Base-by-base conservation (phyloP, 53 echinoderm and acorn worm genomes). In the Holothuria scabra region DNA sequence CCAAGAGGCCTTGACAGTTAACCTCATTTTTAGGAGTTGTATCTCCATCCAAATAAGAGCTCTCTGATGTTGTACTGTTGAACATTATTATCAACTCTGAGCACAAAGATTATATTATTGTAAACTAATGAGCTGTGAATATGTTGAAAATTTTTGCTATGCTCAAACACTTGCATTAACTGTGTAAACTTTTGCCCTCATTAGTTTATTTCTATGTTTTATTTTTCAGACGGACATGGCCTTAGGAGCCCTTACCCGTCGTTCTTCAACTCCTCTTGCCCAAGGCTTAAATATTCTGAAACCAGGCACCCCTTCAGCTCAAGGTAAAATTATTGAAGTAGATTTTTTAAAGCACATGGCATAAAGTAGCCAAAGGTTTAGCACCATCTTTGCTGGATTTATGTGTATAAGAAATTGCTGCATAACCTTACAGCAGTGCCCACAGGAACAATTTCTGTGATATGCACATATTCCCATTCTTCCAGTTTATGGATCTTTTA, bases 251-350 rank as follows among this genome's bases (percentile, higher is more conserved):
- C 30, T 90, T 21, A 84, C 80, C 85, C 84, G 90, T 26, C 83
- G 93, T 56, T 90, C 87, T 28, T 93, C 93, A 87, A 93, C 93
- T 86, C 93, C 93, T 25, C 86, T 87, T 59, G 74, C 85, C 28
- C 88, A 88, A 74, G 88, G 86, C 74, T 46, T 88, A 32, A 69
- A 88, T 20, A 92, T 82, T 37, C 81, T 82, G 26, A 37, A 85
- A 21, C 84, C 88, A 41, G 79, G 84, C 32, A 76, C 68, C 20
- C 90, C 85, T 16, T 59, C 87, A 49, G 88, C 74, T 6, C 75
- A 66, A 75, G 90, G 90, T 90, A 60, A 91, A 72, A 49, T 35
- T 13, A 28, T 10, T n/a, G 19, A 32, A 33, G 7, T 35, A 8
- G 11, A 35, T 14, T 7, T 21, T 32, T 9, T 20, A 1, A 1